These are phyloP conservation scores for Cinara cedri DNA, from an alignment of 2,888 invertebrate species.

Conservation along the genomic window DNA sequence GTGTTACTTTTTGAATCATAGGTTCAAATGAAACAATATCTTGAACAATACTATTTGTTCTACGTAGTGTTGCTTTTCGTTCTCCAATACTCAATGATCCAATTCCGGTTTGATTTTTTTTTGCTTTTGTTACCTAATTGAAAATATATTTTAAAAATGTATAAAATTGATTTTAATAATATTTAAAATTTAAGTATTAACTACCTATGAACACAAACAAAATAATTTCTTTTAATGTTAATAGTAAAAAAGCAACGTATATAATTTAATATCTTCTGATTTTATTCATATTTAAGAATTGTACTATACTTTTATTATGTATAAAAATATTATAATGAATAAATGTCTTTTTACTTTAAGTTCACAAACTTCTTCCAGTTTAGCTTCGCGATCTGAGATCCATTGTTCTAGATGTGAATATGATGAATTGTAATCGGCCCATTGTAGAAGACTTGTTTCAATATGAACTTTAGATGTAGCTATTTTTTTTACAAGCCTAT, in stretches of 20 bases:
- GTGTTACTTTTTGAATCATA: conserved; percentile 93
- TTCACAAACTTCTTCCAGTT: conserved; percentile 86
- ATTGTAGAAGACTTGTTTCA: conserved; percentile 88
- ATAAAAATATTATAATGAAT: background rate
- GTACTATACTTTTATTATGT: too few species aligned
- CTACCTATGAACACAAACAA: too few species aligned
- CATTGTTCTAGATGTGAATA: conserved; percentile 91
- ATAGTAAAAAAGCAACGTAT: background rate
- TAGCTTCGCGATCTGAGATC: conserved; percentile 91
- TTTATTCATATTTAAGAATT: too few species aligned
- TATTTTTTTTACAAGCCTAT: conserved; percentile 87
- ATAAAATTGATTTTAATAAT: background rate
- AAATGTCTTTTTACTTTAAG: conserved; percentile 68
- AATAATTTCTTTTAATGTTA: too few species aligned
- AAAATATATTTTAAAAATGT: conserved; percentile 29
- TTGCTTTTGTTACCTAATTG: conserved; percentile 70
- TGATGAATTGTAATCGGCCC: conserved; percentile 95
- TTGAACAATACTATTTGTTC: conserved; percentile 92
- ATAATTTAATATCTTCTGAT: too few species aligned
- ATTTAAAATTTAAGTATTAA: background rate
- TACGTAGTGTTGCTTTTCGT: conserved; percentile 84
- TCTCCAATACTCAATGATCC: conserved; percentile 82
- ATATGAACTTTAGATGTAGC: conserved; percentile 88
- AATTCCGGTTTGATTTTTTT: conserved; percentile 72
- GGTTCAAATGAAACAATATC: conserved; percentile 96